Conservation (phyloP, 2,113 vertebrate genomes). For the Acanthisitta chloris region DNA sequence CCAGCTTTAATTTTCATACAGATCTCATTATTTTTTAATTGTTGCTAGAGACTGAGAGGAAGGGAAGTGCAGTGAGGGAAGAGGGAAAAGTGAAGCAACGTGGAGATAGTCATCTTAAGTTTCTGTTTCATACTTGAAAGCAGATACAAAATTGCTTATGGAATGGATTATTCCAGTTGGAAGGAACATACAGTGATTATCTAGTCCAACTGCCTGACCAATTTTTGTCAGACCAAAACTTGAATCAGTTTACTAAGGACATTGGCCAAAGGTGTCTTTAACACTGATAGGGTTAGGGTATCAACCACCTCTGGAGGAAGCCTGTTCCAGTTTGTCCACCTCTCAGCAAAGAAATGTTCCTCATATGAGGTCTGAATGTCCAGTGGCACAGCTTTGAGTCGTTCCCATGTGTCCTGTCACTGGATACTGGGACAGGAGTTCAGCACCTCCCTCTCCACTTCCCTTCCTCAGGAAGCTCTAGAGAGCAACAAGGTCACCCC, state of each 20-base stretch:
- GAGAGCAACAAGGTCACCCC: neutral
- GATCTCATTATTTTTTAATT: neutral
- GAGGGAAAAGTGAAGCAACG: neutral
- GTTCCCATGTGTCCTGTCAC: neutral
- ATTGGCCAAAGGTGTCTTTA: neutral
- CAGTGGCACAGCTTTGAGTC: neutral
- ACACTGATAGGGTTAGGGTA: neutral
- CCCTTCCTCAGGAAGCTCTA: neutral
- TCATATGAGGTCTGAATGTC: neutral
- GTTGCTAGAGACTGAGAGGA: neutral
- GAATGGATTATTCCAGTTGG: neutral
- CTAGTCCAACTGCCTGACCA: neutral
- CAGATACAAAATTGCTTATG: neutral
- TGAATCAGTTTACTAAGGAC: neutral
- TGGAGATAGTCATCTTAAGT: neutral
- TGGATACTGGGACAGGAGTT: neutral
- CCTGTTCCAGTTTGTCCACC: neutral
- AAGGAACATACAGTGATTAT: neutral
- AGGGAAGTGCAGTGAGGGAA: neutral
- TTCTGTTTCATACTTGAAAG: neutral
- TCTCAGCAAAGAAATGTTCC: neutral
- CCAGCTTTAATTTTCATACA: neutral
- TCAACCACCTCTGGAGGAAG: neutral
- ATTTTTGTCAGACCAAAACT: neutral
- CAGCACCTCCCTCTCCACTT: neutral